Conservation (phyloP, 2,888 invertebrate genomes). For the Tipula unca region DNA sequence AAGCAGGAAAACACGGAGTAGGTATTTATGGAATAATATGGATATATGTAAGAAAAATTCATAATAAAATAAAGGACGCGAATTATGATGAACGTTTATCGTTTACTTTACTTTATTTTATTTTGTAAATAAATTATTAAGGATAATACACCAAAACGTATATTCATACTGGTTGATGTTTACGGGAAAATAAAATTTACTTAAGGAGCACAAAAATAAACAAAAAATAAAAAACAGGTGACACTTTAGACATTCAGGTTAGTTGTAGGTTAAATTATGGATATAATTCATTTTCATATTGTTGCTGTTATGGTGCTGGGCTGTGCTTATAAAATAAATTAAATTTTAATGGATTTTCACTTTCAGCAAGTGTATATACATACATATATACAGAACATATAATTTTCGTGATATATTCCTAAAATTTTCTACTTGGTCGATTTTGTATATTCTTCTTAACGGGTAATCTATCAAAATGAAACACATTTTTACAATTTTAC, state of each 20-base stretch:
- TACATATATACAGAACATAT: not conserved
- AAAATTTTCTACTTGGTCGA: not conserved
- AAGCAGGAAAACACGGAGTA: no score
- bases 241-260: not conserved
- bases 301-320: not conserved
- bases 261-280: conserved; percentile 3
- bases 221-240: not conserved
- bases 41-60: no score
- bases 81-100: not conserved
- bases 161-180: not conserved
- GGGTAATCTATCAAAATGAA: not conserved
- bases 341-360: not conserved
- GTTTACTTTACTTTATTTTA: not conserved
- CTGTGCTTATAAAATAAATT: not conserved
- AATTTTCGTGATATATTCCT: not conserved
- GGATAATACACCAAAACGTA: not conserved
- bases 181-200: not conserved
- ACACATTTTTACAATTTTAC: not conserved
- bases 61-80: not conserved
- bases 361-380: not conserved
- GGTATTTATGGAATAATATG: no score
- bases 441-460: not conserved
- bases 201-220: not conserved
- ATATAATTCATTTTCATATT: not conserved
- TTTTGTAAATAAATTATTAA: not conserved